Conservation (phyloP, 2,113 vertebrate species). For the Pluvialis apricaria region DNA sequence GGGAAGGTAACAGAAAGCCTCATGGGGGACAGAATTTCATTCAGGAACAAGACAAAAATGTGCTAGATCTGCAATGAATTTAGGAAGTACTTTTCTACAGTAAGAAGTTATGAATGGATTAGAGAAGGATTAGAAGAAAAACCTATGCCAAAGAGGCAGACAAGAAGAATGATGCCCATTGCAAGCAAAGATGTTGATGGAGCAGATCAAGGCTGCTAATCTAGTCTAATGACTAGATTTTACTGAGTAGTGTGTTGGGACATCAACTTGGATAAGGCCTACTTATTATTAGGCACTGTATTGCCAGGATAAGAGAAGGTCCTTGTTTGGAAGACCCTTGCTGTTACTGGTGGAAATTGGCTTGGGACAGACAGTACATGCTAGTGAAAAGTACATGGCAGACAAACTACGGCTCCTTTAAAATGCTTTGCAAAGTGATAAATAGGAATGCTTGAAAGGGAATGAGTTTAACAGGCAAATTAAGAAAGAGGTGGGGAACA, state of each 20-base stretch:
- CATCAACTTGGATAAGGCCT: neutral
- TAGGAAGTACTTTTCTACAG: neutral
- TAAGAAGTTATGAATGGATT: neutral
- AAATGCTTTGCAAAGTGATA: neutral
- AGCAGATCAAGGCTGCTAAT: neutral
- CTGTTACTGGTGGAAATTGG: neutral
- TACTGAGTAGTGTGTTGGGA: neutral
- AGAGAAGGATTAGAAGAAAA: neutral
- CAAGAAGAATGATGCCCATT: neutral
- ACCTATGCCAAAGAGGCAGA: neutral
- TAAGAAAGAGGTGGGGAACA: neutral
- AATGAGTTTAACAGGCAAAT: neutral
- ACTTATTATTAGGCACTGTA: neutral
- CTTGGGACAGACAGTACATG: neutral
- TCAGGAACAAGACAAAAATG: neutral
- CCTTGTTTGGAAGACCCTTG: neutral
- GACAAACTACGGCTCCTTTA: neutral
- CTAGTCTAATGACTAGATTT: neutral
- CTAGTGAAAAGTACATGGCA: neutral
- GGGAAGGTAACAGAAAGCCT: neutral
- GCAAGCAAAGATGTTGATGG: neutral
- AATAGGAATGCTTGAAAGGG: neutral
- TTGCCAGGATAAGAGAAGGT: neutral
- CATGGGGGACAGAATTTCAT: neutral
- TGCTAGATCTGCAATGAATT: neutral